Evolutionary conservation across 2,888 invertebrate species (phyloP), one percentile per base, ranked within the genome.

Genomic region (Agrotis puta): DNA sequence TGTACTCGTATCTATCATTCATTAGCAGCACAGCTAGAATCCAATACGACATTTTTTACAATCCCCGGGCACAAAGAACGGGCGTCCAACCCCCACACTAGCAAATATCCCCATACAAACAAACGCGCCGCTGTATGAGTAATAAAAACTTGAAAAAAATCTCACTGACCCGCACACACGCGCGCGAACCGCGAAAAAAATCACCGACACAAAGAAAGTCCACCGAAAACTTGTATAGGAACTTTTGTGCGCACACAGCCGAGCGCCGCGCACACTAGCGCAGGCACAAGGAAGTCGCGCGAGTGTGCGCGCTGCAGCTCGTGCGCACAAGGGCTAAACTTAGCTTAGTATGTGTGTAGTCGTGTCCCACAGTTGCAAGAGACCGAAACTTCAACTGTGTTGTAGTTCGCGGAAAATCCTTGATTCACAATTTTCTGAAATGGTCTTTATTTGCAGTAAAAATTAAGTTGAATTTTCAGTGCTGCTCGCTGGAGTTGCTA

Each of bases 31-130:
- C 91, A 92, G 93, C 95, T 93, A 94, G 94, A 95, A 95, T 95
- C 95, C 95, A 95, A 96, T 95, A 96, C 95, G 96, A 95, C 95
- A 95, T 95, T 96, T 96, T 96, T 95, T 95, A 94, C 94, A 94
- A 94, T 93, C 93, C 94, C 94, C 90, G 87, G 92, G 95, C 94
- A 96, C 95, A 95, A 95, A 96, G 96, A 94, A 91, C 95, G 92
- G 90, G 92, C 92, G 92, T 89, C 90, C 92, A 89, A 39, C 90
- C 90, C 91, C 87, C 92, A 92, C 93, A 92, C 92, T 88, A 77
- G 70, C 90, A 86, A 84, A 88, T 87, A 87, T 83, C 80, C 79
- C 85, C 89, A 86, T 92, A 92, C 92, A 91, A 88, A 92, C 91
- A 92, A 77, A 79, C 72, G 56, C 79, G 67, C 48, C 81, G 24